Percentiles rank a stretch among this genome's conserved stretches.
These are phyloP conservation scores for Ceratosolen solmsi DNA, from an alignment of 1,140 invertebrate genomes.

Conservation along the genomic window DNA sequence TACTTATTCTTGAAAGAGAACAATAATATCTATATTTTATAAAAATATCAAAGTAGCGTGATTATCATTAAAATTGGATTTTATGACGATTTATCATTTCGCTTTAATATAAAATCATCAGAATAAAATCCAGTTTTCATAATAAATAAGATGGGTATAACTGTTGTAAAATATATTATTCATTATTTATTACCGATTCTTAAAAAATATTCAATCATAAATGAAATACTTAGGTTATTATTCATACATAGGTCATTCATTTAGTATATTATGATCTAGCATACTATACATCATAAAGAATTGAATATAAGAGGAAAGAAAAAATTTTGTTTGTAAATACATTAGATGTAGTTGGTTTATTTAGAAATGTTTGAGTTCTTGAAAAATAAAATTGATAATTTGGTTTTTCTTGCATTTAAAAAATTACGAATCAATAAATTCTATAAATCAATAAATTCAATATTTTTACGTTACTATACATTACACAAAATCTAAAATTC, in stretches of 20 bases:
- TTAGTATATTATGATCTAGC: constrained; percentile 26
- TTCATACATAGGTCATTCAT: constrained; percentile 25
- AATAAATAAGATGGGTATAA: constrained; percentile 17
- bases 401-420: too few relatives aligned
- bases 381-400: too few relatives aligned
- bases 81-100: constrained; percentile 17
- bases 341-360: constrained; percentile 23
- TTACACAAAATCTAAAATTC: too few relatives aligned
- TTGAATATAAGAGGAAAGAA: constrained; percentile 4
- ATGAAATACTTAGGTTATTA: constrained; percentile 5
- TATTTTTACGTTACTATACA: too few relatives aligned
- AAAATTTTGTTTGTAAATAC: constrained; percentile 42
- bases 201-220: constrained; percentile 3
- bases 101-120: not conserved
- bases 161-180: constrained; percentile 37
- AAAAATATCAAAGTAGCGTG: not conserved
- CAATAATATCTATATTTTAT: too few relatives aligned
- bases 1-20: too few relatives aligned
- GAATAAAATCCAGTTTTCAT: constrained; percentile 11
- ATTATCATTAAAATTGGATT: not conserved
- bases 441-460: too few relatives aligned
- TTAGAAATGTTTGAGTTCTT: too few relatives aligned
- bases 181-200: constrained; percentile 32
- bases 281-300: not conserved
- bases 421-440: too few relatives aligned